Percentiles rank a stretch among this genome's conserved stretches.
These are phyloP conservation scores for Sussaba pulchella DNA, from an alignment of 2,888 invertebrate genomes.

Conservation along the genomic window DNA sequence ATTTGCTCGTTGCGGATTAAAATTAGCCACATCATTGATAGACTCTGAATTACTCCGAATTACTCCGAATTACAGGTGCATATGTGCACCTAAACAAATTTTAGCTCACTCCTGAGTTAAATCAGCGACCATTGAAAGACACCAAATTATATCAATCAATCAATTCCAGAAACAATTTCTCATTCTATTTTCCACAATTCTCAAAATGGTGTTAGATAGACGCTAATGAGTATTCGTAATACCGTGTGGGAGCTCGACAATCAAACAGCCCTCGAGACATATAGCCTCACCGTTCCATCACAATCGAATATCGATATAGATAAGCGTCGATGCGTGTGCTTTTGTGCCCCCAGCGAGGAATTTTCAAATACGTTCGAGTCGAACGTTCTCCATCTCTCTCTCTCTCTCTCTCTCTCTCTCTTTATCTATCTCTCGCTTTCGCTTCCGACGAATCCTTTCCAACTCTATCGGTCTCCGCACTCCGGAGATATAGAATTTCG, in stretches of 20 bases:
- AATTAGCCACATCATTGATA: too few relatives aligned
- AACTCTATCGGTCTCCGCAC: constrained; percentile 41
- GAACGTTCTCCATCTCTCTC: constrained; percentile 5
- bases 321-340: constrained; percentile 13
- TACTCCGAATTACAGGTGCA: too few relatives aligned
- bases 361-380: constrained; percentile 26
- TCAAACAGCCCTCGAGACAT: not conserved
- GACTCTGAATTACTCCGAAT: too few relatives aligned
- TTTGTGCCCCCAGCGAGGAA: constrained; percentile 9
- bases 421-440: constrained; percentile 15
- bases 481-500: constrained; percentile 59
- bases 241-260: not conserved
- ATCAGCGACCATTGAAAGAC: too few relatives aligned
- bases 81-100: too few relatives aligned
- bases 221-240: not conserved
- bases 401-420: not conserved
- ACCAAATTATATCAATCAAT: too few relatives aligned
- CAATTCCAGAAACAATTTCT: too few relatives aligned
- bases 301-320: constrained; percentile 52
- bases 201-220: not conserved
- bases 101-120: too few relatives aligned
- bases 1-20: too few relatives aligned
- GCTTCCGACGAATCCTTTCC: constrained; percentile 27
- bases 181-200: too few relatives aligned
- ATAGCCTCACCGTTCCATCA: not conserved